Evolutionary conservation across 2,797 vertebrate genomes (phyloP).

Genomic region (Enteromius fasciolatus): DNA sequence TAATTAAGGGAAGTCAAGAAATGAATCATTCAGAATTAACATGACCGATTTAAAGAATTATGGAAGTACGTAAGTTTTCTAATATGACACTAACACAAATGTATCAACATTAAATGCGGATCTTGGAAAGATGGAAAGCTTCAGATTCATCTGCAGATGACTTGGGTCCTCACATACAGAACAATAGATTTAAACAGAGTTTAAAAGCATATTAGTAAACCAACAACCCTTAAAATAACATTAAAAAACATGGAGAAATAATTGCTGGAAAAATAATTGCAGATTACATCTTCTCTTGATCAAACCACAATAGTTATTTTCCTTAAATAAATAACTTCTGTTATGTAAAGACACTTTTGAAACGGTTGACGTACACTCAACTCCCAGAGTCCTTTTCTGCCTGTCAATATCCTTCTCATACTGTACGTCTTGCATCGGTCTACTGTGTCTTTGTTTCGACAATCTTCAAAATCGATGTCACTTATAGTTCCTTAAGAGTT

Average conservation of each 20-base stretch:
- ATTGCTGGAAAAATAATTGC: slow-evolving; percentile 90
- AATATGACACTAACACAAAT: slow-evolving; percentile 23
- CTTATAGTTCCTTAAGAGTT: slow-evolving; percentile 67
- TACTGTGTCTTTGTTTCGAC: slow-evolving; percentile 64
- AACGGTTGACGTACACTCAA: slow-evolving; percentile 97
- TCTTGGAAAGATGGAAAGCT: slow-evolving; percentile 43
- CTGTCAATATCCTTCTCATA: slow-evolving; percentile 77
- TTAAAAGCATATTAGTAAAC: slow-evolving; percentile 87
- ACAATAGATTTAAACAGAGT: slow-evolving; percentile 69
- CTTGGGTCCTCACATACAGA: slow-evolving; percentile 51
- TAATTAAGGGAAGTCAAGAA: slow-evolving; percentile 58
- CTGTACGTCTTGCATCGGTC: slow-evolving; percentile 59
- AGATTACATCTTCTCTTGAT: slow-evolving; percentile 95
- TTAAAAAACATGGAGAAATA: slow-evolving; percentile 75
- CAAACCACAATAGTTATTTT: slow-evolving; percentile 98
- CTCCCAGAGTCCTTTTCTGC: slow-evolving; percentile 92
- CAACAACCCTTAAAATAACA: slow-evolving; percentile 72
- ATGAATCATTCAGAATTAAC: slow-evolving; percentile 66
- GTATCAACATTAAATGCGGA: slow-evolving; percentile 62
- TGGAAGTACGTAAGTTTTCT: slow-evolving; percentile 55
- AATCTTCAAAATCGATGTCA: slow-evolving; percentile 65
- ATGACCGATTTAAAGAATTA: slow-evolving; percentile 65
- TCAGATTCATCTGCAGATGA: slow-evolving; percentile 16
- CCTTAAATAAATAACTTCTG: slow-evolving; percentile 99
- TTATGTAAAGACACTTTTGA: slow-evolving; percentile 99